Percentiles rank a stretch among this genome's conserved stretches.
phyloP scores from a whole-genome alignment of 2,113 vertebrate species.

The Pan paniscus region DNA sequence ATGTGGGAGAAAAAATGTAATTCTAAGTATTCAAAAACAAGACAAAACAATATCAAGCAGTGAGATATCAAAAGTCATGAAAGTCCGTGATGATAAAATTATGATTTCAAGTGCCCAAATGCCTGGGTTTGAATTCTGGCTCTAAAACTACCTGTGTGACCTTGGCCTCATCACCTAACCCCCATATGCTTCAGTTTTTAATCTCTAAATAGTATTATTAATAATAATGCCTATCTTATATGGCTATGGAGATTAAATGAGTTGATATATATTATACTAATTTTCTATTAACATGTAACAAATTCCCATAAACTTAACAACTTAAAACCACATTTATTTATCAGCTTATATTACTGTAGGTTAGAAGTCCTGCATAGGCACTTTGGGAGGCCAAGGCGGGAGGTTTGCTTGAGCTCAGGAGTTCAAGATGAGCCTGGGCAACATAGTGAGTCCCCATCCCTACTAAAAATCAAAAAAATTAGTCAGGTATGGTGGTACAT shows the following conservation, averaged over 20 bases:
- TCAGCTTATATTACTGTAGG: not conserved
- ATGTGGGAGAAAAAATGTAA: not conserved
- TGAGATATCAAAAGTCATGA: not conserved
- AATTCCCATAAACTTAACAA: not conserved
- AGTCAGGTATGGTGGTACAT: too few species aligned
- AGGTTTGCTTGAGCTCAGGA: too few species aligned
- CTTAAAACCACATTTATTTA: not conserved
- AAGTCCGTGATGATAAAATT: not conserved
- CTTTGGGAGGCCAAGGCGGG: too few species aligned
- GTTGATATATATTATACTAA: not conserved
- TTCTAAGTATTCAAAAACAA: not conserved
- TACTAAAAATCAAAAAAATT: too few species aligned
- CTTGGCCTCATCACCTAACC: not conserved
- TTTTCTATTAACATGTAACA: not conserved
- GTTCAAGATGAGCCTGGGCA: too few species aligned
- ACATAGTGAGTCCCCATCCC: too few species aligned
- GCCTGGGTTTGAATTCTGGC: not conserved
- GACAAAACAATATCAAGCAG: not conserved
- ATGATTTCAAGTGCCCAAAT: not conserved
- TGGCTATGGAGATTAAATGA: not conserved
- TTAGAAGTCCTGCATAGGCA: not conserved
- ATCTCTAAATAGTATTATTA: not conserved
- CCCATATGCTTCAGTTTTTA: not conserved
- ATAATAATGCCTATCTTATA: not conserved
- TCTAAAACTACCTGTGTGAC: not conserved